Evolutionary conservation across 1,140 invertebrate species (phyloP).

Genomic region (Camponotus pennsylvanicus): DNA sequence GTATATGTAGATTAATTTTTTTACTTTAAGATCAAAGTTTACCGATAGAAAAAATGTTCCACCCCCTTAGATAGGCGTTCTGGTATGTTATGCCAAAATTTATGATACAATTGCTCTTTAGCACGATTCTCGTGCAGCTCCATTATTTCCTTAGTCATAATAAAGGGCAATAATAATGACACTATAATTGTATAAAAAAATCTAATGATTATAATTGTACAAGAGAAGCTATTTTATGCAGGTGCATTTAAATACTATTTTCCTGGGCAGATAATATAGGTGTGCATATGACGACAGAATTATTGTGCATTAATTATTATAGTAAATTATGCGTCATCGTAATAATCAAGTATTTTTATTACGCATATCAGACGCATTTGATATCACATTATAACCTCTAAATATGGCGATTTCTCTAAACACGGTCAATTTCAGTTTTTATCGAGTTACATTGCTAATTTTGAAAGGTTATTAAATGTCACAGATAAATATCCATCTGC

Average conservation of each 20-base stretch:
- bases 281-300: too few species aligned
- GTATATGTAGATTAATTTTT: background rate
- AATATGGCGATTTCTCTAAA: background rate
- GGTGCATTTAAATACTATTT: background rate
- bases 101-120: conserved; percentile 49
- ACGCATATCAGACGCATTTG: background rate
- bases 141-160: conserved; percentile 63
- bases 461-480: too few species aligned
- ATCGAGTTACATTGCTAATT: too few species aligned
- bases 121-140: conserved; percentile 66
- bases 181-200: background rate
- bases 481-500: too few species aligned
- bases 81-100: conserved; percentile 73
- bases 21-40: conserved; percentile 45
- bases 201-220: too few species aligned
- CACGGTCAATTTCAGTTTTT: too few species aligned
- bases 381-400: background rate
- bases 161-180: background rate
- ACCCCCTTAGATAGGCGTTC: conserved; percentile 76
- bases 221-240: background rate
- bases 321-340: background rate
- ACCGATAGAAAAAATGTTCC: conserved; percentile 82
- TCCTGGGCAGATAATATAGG: too few species aligned
- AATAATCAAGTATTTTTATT: background rate
- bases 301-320: background rate